Evolutionary conservation across 2,797 vertebrate species (phyloP), one percentile per base, ranked within the genome.

Genomic region (Poeciliopsis infans): DNA sequence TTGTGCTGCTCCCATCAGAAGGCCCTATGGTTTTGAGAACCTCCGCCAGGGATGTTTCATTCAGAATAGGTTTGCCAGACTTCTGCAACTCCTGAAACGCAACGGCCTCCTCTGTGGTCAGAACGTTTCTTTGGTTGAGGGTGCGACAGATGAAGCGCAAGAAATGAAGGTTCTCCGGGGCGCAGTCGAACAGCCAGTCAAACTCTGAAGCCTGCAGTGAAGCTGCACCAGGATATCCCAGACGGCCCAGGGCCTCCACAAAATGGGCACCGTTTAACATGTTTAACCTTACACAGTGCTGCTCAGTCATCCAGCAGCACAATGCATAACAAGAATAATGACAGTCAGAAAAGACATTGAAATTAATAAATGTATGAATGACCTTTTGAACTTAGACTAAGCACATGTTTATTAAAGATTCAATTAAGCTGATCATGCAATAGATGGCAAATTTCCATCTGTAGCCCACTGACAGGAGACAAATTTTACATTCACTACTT

Each of bases 181-280:
- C 87, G 5, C 97, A 95, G 72, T 98, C 97, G 90, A 99, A 99
- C 79, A 99, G 93, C 98, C 98, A 99, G 89, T 99, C 98, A 82
- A 99, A 99, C 88, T 98, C 97, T 1, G 96, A 97, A 76, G 95
- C 96, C 87, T 96, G 96, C 61, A 99, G 95, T 12, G 87, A 87
- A 59, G 94, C 87, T 0, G 95, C 95, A 66, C 93, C 92, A 20
- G 97, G 96, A 92, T 97, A 99, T 81, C 95, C 95, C 57, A 98
- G 94, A 84, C 93, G 96, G 81, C 93, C 94, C 71, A 99, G 90
- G 2, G 94, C 96, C 93, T 96, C 95, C 92, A 99, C 97, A 94
- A 99, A 98, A 47, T 96, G 95, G 43, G 92, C 94, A 85, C 98
- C 98, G 80, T 94, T 91, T 87, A 96, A 96, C 98, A 99, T 99